A percentile compares a stretch with the other conserved stretches of the same genome.
These are phyloP conservation scores for Hybognathus amarus DNA, from an alignment of 2,797 vertebrate species.

Conservation along the genomic window DNA sequence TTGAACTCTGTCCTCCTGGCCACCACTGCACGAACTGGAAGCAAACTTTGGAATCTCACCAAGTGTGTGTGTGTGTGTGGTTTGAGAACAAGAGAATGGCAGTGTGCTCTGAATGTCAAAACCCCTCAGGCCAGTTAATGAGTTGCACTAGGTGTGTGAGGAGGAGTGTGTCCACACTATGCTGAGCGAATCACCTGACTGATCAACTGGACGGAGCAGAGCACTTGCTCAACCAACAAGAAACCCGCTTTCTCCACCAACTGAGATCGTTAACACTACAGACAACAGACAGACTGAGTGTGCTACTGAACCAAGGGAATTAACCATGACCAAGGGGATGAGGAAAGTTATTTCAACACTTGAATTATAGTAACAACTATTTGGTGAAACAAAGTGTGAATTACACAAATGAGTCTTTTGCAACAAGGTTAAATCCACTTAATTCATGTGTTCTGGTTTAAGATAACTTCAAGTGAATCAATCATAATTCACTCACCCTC, in stretches of 20 bases:
- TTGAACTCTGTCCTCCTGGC: constrained; percentile 14
- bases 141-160: constrained; percentile 1
- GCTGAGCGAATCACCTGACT: constrained; percentile 51
- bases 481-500: background rate
- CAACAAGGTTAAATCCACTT: background rate
- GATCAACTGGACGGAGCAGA: constrained; percentile 13
- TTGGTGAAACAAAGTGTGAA: background rate
- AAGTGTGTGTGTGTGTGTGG: background rate
- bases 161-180: background rate
- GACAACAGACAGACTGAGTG: background rate
- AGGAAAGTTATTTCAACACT: background rate
- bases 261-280: background rate
- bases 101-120: background rate
- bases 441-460: background rate
- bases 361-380: background rate
- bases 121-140: background rate
- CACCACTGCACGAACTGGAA: background rate
- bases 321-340: background rate
- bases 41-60: constrained; percentile 36
- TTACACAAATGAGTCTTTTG: background rate
- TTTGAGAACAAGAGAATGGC: constrained; percentile 14
- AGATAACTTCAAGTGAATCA: background rate
- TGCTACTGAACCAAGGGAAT: background rate
- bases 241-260: background rate
- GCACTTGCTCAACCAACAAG: constrained; percentile 2